Base-by-base conservation (phyloP, 2,797 vertebrate genomes). In the Eospalax fontanierii region DNA sequence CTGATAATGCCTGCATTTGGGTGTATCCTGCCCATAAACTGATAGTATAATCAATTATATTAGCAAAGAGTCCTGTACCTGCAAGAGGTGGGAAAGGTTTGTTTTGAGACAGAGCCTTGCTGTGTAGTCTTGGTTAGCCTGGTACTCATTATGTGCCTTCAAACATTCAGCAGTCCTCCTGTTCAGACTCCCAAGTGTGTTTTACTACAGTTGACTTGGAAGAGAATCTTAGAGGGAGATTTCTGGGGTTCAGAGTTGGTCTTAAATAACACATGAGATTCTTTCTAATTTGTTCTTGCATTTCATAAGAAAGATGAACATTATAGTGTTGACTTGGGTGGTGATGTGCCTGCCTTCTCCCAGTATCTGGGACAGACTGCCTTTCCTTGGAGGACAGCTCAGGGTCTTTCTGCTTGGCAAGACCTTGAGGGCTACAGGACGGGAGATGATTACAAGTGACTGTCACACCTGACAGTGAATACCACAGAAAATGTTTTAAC, bases 301-400 rank as follows among this genome's bases (percentile, higher is more conserved):
- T 94, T 91, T 94, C 28, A 15, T 30, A 91, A 91, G 78, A 95
- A 95, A 87, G 65, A 16, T 33, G 85, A 94, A 82, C 65, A 57
- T 68, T 15, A 6, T 8, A 30, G 46, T 63, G 71, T 74, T 82
- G 46, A 54, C 24, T 65, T 66, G 65, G 79, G 84, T 79, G 50
- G 24, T 16, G 59, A 46, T 18, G 35, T 38, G 21, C 26, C 30
- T 4, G 30, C 22, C 46, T 85, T 75, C 71, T 93, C 81, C 35
- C 54, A 73, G 68, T 54, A 16, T 70, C 86, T 43, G 50, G 79
- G 18, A 28, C 46, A 38, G 82, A 70, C n/a, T 66, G 30, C 18
- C 18, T 92, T 89, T 86, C 92, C 59, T 83, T 4, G 12, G 73
- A 66, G 57, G 65, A 79, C 46, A 88, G 40, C n/a, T 93, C 28